phyloP scores from a whole-genome alignment of 1,140 invertebrate genomes.

The Orius laevigatus region DNA sequence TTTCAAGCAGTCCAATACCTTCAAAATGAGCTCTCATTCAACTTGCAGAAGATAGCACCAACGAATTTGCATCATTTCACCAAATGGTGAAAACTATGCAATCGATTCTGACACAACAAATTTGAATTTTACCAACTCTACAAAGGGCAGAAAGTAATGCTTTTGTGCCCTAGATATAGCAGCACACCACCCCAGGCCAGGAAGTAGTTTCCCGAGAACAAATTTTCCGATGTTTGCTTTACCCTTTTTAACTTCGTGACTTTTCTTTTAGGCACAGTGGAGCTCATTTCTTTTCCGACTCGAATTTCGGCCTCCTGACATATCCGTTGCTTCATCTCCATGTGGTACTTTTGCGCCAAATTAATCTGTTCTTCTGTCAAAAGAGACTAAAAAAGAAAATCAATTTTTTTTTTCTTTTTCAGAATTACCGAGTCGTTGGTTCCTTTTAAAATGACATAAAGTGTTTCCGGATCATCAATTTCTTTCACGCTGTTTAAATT shows the following conservation, averaged over 20 bases:
- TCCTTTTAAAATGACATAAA: background rate
- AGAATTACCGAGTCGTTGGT: background rate
- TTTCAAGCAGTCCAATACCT: no score
- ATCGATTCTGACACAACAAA: no score
- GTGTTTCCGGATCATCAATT: background rate
- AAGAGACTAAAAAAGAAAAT: slow-evolving; percentile 26
- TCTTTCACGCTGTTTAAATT: background rate
- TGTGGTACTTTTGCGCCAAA: slow-evolving; percentile 25
- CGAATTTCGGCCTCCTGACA: slow-evolving; percentile 22
- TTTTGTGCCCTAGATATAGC: no score
- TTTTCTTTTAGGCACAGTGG: slow-evolving; percentile 23
- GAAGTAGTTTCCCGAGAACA: no score
- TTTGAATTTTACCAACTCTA: no score
- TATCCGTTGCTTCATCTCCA: slow-evolving; percentile 23
- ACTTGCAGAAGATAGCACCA: no score
- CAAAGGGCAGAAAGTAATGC: no score
- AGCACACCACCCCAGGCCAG: no score
- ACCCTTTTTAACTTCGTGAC: slow-evolving; percentile 35
- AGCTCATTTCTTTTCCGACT: slow-evolving; percentile 24
- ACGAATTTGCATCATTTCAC: no score
- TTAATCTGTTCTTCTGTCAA: slow-evolving; percentile 27
- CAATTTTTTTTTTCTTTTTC: background rate
- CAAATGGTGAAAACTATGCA: no score
- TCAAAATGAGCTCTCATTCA: no score
- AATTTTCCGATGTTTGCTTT: slow-evolving; percentile 22